Base-by-base conservation (phyloP, 53 echinoderm and acorn worm species). In the Temnopleurus reevesii region DNA sequence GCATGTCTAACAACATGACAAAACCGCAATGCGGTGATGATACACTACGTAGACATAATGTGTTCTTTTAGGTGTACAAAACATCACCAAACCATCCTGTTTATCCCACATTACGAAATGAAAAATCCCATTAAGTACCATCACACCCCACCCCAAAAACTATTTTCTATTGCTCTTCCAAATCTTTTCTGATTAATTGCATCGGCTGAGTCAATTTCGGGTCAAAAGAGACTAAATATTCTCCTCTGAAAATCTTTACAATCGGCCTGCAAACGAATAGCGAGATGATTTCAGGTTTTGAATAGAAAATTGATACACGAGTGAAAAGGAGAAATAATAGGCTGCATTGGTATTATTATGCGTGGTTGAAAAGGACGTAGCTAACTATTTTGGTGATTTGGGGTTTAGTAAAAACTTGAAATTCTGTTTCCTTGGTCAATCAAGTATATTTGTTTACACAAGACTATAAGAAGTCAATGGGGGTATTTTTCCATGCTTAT, bases 251-350 rank as follows among this genome's bases (percentile, higher is more conserved):
- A 77, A 27, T 17, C 6, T 79, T 28, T 79, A 38, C 45, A 17
- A 47, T 46, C 46, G 36, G 21, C 9, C 71, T 41, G 71, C 71
- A 27, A 71, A 71, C 71, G 41, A 71, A 71, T 71, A 41, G 71
- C 36, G 41, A 41, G 71, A 71, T 71, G 71, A 71, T 71, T 71
- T 38, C 36, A n/a, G n/a, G 71, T 71, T 71, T 38, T 71, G 71
- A 71, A 71, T 38, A 41, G 71, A 71, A 41, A 43, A 71, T 71
- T 10, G 71, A 38, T 71, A 71, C 38, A 71, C 71, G n/a, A n/a
- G n/a, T n/a, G n/a, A n/a, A n/a, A n/a, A n/a, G n/a, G n/a, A 41
- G 36, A 41, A 17, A 63, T 38, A 71, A 71, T 43, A 71, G 71
- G 41, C 71, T 41, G 38, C 43, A 21, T 9, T 8, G n/a, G 41